Base-by-base conservation (phyloP, 2,113 vertebrate genomes). In the Notothenia rossii region DNA sequence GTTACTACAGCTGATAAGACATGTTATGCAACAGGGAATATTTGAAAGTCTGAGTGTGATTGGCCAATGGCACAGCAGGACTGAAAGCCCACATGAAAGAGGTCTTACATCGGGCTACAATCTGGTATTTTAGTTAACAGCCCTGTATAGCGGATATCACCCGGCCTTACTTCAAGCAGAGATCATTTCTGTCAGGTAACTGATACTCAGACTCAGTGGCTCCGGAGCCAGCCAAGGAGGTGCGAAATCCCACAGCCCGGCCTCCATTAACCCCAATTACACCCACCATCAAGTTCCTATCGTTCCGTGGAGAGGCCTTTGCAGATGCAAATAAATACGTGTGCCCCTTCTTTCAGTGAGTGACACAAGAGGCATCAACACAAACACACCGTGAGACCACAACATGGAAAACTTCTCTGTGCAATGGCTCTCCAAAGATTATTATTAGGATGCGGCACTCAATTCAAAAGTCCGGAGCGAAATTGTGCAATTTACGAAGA, bases 191-290 rank as follows among this genome's bases (percentile, higher is more conserved):
- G 75, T 40, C 92, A 86, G 56, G 64, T 86, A 67, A 22, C 82
- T 91, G 88, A 91, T 84, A 88, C 83, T 90, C 94, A 95, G 95
- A 95, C 95, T 84, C 40, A 15, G 10, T 80, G 95, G 92, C 94
- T 91, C 94, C 93, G 45, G 77, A 60, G 20, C 71, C 79, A 76
- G 73, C 29, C 85, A 73, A 13, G 68, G 17, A 90, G 58, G 89
- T 93, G 94, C 86, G 90, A 94, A 94, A 91, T 92, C 40, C 55
- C 85, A 81, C 88, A 91, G 75, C 87, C 84, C 82, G 7, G 65
- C 89, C 90, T 91, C 90, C 77, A 94, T 94, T 95, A 94, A 83
- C 82, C 86, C 66, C 92, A 91, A 93, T 95, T 94, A 94, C 91
- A 90, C 78, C 83, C 50, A 64, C 91, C 82, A 93, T 94, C 87